phyloP scores from a whole-genome alignment of 1,140 invertebrate species.

The Drosophila obscura region DNA sequence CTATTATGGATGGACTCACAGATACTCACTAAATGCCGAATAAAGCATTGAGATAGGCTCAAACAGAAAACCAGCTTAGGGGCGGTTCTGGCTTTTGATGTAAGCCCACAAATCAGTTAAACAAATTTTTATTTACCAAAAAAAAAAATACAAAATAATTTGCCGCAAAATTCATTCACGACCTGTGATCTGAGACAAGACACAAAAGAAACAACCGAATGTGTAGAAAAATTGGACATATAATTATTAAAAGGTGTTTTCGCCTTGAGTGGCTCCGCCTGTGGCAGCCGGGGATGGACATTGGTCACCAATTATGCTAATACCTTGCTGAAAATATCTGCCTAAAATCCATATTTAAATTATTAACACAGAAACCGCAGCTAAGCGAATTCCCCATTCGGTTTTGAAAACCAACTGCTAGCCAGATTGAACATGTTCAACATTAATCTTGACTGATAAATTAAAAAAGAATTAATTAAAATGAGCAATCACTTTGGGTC shows the following conservation, averaged over 20 bases:
- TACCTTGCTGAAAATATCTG: constrained; percentile 67
- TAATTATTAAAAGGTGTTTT: constrained; percentile 79
- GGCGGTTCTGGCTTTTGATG: constrained; percentile 75
- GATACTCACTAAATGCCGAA: constrained; percentile 59
- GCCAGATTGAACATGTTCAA: constrained; percentile 71
- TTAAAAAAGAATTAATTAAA: constrained; percentile 79
- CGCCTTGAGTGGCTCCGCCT: constrained; percentile 62
- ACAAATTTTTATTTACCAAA: constrained; percentile 77
- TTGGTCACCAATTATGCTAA: constrained; percentile 75
- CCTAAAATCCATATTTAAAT: constrained; percentile 74
- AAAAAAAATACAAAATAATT: constrained; percentile 61
- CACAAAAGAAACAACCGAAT: constrained; percentile 39
- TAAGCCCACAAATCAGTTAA: constrained; percentile 73
- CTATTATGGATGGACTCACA: constrained; percentile 34
- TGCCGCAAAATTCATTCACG: constrained; percentile 74
- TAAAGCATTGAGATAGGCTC: constrained; percentile 61
- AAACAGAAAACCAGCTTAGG: constrained; percentile 55
- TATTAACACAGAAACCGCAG: constrained; percentile 57
- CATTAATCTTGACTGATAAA: constrained; percentile 81
- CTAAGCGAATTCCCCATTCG: constrained; percentile 43
- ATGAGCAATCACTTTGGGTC: constrained; percentile 56
- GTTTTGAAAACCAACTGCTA: constrained; percentile 55
- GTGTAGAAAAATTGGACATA: constrained; percentile 72
- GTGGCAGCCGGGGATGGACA: constrained; percentile 52
- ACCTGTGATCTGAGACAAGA: constrained; percentile 40